Conservation (phyloP, 1,140 invertebrate genomes). For the Platyura marginata region DNA sequence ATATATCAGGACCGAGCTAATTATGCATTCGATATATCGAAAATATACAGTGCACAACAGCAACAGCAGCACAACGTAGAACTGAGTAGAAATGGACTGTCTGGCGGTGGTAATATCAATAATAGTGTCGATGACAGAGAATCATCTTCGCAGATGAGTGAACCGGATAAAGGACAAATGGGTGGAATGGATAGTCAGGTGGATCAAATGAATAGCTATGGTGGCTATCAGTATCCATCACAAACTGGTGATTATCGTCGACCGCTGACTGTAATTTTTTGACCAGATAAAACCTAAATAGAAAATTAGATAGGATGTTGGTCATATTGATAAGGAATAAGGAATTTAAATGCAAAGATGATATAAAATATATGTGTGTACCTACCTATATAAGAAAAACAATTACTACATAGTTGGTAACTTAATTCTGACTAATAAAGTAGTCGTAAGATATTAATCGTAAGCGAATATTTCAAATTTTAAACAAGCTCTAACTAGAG, state of each 20-base stretch:
- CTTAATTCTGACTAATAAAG: too few relatives aligned
- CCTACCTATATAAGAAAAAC: too few relatives aligned
- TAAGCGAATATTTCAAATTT: too few relatives aligned
- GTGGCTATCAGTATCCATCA: constrained; percentile 24
- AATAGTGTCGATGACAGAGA: constrained; percentile 4
- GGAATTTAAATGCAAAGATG: too few relatives aligned
- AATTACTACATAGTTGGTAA: too few relatives aligned
- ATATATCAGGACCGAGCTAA: constrained; percentile 55
- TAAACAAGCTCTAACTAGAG: too few relatives aligned
- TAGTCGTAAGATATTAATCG: too few relatives aligned
- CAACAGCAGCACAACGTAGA: constrained; percentile 7
- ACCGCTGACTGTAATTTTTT: constrained; percentile 71
- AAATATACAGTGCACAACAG: constrained; percentile 33
- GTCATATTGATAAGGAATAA: too few relatives aligned
- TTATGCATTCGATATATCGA: constrained; percentile 46
- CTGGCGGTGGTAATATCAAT: constrained; percentile 5
- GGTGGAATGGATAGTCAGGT: not conserved
- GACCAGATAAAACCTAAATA: constrained; percentile 38
- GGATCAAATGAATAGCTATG: constrained; percentile 7
- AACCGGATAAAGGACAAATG: not conserved
- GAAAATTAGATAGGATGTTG: too few relatives aligned
- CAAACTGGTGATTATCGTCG: constrained; percentile 42
- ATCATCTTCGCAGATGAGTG: not conserved
- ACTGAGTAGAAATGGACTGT: not conserved
- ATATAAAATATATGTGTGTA: too few relatives aligned